phyloP scores from a whole-genome alignment of 1,140 invertebrate genomes.

The Venturia canescens region DNA sequence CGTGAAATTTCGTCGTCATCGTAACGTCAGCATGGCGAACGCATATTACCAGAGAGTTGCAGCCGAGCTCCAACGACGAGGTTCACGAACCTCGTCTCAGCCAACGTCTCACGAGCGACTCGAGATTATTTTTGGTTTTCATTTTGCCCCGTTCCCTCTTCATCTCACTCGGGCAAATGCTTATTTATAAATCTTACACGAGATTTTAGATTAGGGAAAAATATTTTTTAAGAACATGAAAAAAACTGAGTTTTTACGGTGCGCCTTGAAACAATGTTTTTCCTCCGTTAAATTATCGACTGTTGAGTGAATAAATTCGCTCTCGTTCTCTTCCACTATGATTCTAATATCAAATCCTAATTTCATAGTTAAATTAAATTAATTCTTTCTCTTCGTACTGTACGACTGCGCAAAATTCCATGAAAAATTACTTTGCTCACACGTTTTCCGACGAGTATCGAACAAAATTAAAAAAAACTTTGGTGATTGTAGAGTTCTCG shows the following conservation, averaged over 20 bases:
- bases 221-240: neutral
- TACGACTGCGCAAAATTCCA: too few species aligned
- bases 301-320: too few species aligned
- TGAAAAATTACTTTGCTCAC: too few species aligned
- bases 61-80: neutral
- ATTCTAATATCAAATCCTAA: too few species aligned
- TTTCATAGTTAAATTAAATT: too few species aligned
- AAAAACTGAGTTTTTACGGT: too few species aligned
- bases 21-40: neutral
- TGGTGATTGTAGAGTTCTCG: too few species aligned
- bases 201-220: neutral
- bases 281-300: too few species aligned
- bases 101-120: neutral
- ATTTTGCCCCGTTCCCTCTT: neutral
- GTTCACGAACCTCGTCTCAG: slow-evolving; percentile 26
- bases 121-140: slow-evolving; percentile 25
- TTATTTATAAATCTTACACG: neutral
- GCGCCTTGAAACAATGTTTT: neutral
- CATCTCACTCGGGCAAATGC: neutral
- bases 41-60: neutral
- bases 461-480: too few species aligned
- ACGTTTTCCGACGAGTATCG: too few species aligned
- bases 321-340: too few species aligned
- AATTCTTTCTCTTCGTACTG: too few species aligned
- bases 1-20: neutral